phyloP scores from a whole-genome alignment of 1,140 invertebrate species.

The Pseudachorutes palmiensis region DNA sequence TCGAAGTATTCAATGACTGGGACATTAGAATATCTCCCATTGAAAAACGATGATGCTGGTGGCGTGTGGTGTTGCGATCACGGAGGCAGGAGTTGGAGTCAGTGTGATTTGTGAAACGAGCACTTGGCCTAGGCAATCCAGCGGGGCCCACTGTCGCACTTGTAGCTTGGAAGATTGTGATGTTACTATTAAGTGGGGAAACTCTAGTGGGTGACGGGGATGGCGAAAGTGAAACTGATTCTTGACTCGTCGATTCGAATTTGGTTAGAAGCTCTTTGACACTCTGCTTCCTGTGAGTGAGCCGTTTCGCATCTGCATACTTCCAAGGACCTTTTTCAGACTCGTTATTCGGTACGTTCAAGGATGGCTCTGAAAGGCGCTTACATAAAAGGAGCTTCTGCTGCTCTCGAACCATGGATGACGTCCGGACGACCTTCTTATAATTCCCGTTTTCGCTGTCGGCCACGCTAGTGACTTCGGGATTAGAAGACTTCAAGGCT shows the following conservation, averaged over 20 bases:
- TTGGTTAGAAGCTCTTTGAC: slow-evolving; percentile 44
- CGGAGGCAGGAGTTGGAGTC: neutral
- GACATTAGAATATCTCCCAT: slow-evolving; percentile 37
- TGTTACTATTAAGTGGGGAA: slow-evolving; percentile 7
- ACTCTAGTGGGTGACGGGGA: neutral
- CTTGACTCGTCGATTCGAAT: slow-evolving; percentile 40
- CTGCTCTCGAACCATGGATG: neutral
- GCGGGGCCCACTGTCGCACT: neutral
- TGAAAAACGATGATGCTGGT: slow-evolving; percentile 37
- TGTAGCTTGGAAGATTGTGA: neutral
- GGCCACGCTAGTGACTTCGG: too few relatives aligned
- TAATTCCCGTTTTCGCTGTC: too few relatives aligned
- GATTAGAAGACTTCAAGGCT: too few relatives aligned
- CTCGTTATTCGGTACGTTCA: slow-evolving; percentile 19
- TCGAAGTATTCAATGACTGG: slow-evolving; percentile 24
- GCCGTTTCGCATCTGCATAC: slow-evolving; percentile 34
- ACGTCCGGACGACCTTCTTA: neutral
- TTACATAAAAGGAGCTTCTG: slow-evolving; percentile 30
- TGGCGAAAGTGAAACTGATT: neutral
- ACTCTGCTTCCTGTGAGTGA: slow-evolving; percentile 41
- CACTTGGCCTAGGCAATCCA: slow-evolving; percentile 19
- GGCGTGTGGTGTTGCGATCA: slow-evolving; percentile 12
- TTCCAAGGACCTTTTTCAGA: slow-evolving; percentile 24
- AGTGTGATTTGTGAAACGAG: neutral
- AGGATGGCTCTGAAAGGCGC: slow-evolving; percentile 34